A percentile compares a stretch with the other conserved stretches of the same genome.
Evolutionary conservation across 2,113 vertebrate species (phyloP).

Genomic region (Dicerorhinus sumatrensis): DNA sequence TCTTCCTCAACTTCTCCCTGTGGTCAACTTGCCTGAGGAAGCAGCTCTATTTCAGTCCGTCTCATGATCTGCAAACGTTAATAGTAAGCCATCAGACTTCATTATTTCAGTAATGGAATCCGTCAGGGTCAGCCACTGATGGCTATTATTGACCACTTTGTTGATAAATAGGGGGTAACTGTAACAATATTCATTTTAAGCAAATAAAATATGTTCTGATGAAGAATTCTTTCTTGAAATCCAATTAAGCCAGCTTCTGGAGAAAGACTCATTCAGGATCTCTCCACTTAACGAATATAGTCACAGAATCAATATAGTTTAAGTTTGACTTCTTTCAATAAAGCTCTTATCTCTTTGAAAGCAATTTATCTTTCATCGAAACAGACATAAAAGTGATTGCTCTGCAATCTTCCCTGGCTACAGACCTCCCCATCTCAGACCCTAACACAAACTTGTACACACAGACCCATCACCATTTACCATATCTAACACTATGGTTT

Average conservation of each 20-base stretch:
- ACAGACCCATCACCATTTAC: neutral
- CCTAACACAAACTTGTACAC: neutral
- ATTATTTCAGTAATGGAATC: slow-evolving; percentile 46
- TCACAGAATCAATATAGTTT: neutral
- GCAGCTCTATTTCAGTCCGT: neutral
- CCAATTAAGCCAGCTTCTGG: slow-evolving; percentile 60
- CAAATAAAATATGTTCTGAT: slow-evolving; percentile 65
- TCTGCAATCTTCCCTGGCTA: neutral
- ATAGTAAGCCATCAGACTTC: slow-evolving; percentile 48
- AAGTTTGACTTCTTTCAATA: neutral
- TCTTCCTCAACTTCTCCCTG: neutral
- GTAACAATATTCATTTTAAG: slow-evolving; percentile 56
- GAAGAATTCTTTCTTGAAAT: slow-evolving; percentile 56
- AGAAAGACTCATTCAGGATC: slow-evolving; percentile 1
- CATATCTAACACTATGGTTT: neutral
- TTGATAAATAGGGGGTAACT: neutral
- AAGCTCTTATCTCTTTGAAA: slow-evolving; percentile 16
- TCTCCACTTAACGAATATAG: slow-evolving; percentile 34
- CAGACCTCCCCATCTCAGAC: neutral
- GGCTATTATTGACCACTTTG: slow-evolving; percentile 48
- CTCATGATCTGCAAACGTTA: neutral
- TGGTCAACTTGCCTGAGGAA: slow-evolving; percentile 20
- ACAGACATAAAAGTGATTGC: neutral
- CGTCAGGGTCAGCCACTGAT: slow-evolving; percentile 59
- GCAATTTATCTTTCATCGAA: neutral